Conservation (phyloP, 2,888 invertebrate species). For the Mechanitis messenoides region DNA sequence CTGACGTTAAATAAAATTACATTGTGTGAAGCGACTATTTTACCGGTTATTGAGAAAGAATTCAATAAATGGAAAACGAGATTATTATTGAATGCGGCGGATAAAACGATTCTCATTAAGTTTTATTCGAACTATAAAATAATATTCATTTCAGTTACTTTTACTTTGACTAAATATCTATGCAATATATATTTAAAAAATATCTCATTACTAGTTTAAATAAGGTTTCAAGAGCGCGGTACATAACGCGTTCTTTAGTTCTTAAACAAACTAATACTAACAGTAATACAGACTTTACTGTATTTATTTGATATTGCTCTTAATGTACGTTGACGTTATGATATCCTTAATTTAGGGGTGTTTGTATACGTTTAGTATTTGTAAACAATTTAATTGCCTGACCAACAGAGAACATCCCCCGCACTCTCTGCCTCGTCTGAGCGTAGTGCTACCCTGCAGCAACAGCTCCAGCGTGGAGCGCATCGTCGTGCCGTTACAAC, state of each 20-base stretch:
- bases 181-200: too few species aligned
- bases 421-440: conserved; percentile 59
- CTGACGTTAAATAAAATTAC: conserved; percentile 4
- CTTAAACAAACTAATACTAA: too few species aligned
- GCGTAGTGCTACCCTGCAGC: conserved; percentile 61
- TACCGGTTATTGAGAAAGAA: conserved; percentile 2
- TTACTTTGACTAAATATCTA: too few species aligned
- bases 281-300: too few species aligned
- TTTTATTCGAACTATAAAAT: conserved; percentile 8
- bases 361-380: background rate
- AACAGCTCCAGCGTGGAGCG: conserved; percentile 56
- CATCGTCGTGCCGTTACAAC: conserved; percentile 33
- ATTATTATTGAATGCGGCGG: conserved; percentile 10
- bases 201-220: too few species aligned
- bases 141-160: conserved; percentile 3
- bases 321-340: too few species aligned
- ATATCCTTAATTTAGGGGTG: too few species aligned
- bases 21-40: background rate
- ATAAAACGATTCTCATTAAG: conserved; percentile 16
- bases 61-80: conserved; percentile 10
- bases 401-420: conserved; percentile 54
- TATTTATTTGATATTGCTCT: background rate
- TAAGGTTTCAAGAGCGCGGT: too few species aligned
- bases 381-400: conserved; percentile 21
- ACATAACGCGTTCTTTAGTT: too few species aligned